Evolutionary conservation across 2,888 invertebrate species (phyloP).

Genomic region (Apodemia duryi): DNA sequence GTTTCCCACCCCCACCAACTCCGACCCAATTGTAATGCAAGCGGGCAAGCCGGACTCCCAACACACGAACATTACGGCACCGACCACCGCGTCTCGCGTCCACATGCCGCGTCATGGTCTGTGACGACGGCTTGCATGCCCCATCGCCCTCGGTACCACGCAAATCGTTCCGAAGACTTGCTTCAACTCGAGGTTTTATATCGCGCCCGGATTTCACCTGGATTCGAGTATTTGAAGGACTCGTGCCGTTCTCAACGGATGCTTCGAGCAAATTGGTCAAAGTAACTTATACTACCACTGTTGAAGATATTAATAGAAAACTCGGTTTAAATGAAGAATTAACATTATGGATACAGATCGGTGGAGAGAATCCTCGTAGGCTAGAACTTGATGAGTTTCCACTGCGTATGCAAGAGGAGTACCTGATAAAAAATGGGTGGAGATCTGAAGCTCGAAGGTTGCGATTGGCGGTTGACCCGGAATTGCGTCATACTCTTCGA

Average conservation of each 20-base stretch:
- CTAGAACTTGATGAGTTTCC: conserved; percentile 78
- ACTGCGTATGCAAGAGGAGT: conserved; percentile 80
- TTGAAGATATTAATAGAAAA: conserved; percentile 71
- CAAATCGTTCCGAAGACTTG: conserved; percentile 71
- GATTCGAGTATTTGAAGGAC: conserved; percentile 81
- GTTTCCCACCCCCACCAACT: conserved; percentile 75
- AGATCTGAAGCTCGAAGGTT: conserved; percentile 77
- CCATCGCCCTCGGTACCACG: conserved; percentile 67
- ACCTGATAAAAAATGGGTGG: conserved; percentile 80
- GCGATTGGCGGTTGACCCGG: conserved; percentile 82
- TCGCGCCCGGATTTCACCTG: conserved; percentile 72
- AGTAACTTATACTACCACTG: conserved; percentile 77
- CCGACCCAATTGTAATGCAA: conserved; percentile 74
- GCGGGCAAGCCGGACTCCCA: conserved; percentile 51
- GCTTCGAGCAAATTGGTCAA: conserved; percentile 78
- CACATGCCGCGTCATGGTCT: conserved; percentile 63
- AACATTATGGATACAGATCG: conserved; percentile 77
- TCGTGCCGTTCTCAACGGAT: conserved; percentile 66
- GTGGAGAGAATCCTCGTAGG: conserved; percentile 76
- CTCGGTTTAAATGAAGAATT: conserved; percentile 71
- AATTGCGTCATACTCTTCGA: conserved; percentile 79
- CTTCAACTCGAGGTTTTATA: conserved; percentile 72
- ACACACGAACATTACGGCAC: conserved; percentile 43
- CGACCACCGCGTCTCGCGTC: conserved; percentile 49
- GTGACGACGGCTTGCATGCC: conserved; percentile 69